These are phyloP conservation scores for Pedionomus torquatus DNA, from an alignment of 2,113 vertebrate species.

Conservation along the genomic window DNA sequence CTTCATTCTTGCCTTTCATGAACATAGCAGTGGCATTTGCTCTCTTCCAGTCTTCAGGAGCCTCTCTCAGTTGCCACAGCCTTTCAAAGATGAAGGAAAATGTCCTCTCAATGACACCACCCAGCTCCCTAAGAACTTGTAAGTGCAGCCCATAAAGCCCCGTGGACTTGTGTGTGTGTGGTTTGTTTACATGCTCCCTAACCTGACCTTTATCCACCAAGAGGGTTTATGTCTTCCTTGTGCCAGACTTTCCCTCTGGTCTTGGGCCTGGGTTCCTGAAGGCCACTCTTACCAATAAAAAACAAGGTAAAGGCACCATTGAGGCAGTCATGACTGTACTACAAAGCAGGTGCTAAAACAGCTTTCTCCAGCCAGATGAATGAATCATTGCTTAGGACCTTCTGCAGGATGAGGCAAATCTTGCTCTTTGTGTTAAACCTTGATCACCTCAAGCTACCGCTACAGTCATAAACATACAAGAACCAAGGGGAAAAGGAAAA, in stretches of 20 bases:
- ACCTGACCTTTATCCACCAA: neutral
- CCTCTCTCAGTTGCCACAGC: neutral
- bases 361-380: neutral
- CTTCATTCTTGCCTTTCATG: neutral
- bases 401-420: neutral
- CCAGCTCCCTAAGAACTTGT: neutral
- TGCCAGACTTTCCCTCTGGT: neutral
- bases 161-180: neutral
- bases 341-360: neutral
- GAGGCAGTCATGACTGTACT: neutral
- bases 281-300: neutral
- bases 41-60: neutral
- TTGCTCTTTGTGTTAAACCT: neutral
- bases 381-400: neutral
- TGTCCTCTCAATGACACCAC: neutral
- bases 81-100: neutral
- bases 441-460: neutral
- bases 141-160: neutral
- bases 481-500: no score
- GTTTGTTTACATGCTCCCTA: neutral
- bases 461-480: neutral
- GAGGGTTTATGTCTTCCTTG: neutral
- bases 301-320: neutral
- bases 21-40: neutral
- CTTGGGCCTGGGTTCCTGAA: neutral